Conservation (phyloP, 2,888 invertebrate genomes). For the Zaprionus obscuricornis region DNA sequence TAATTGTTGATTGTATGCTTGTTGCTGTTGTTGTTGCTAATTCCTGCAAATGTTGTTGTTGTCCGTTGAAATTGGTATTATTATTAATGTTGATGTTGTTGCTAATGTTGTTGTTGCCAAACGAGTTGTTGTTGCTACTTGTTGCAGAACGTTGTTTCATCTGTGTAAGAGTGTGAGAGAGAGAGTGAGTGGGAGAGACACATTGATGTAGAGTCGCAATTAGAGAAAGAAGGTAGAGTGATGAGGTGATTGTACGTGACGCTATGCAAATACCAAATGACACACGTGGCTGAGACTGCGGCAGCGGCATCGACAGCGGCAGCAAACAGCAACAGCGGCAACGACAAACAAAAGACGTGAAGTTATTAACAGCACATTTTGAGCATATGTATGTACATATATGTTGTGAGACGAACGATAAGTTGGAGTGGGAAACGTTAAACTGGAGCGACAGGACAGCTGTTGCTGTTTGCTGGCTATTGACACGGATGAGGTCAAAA, state of each 20-base stretch:
- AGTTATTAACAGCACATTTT: conserved; percentile 23
- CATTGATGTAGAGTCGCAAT: conserved; percentile 29
- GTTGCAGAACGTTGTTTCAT: conserved; percentile 78
- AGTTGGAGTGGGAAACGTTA: conserved; percentile 13
- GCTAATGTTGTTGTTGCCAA: conserved; percentile 39
- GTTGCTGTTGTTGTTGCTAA: conserved; percentile 16
- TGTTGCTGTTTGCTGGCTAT: conserved; percentile 64
- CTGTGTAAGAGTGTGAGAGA: conserved; percentile 55
- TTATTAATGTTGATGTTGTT: conserved; percentile 37
- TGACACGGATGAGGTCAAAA: conserved; percentile 40
- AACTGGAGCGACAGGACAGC: conserved; percentile 53
- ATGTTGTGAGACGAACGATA: background rate
- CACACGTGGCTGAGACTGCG: conserved; percentile 62
- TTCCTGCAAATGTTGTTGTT: conserved; percentile 33
- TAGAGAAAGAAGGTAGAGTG: conserved; percentile 12
- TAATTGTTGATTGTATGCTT: conserved; percentile 6
- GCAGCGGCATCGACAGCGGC: conserved; percentile 22
- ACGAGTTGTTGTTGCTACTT: conserved; percentile 54
- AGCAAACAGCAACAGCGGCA: conserved; percentile 20
- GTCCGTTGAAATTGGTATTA: conserved; percentile 27
- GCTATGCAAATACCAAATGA: conserved; percentile 57
- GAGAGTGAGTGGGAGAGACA: too few relatives aligned
- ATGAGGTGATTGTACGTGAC: conserved; percentile 50
- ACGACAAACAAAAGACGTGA: conserved; percentile 20
- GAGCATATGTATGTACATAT: too few relatives aligned